Conservation (phyloP, 2,113 vertebrate species). For the Petrocephalus microphthalmus region DNA sequence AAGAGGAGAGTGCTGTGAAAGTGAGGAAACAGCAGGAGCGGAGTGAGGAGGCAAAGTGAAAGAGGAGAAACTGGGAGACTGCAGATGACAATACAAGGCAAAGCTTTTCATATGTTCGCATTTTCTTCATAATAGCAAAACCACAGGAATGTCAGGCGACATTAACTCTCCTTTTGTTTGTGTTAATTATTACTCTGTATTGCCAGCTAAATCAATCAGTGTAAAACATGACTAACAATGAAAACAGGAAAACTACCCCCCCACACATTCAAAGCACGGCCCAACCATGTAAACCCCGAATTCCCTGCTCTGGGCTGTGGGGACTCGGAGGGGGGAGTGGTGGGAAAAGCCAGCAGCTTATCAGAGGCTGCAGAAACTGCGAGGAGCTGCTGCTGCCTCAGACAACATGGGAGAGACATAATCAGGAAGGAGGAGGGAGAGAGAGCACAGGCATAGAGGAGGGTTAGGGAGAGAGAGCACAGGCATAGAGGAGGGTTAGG, state of each 20-base stretch:
- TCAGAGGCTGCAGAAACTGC: constrained; percentile 39
- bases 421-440: neutral
- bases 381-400: neutral
- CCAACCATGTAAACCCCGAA: neutral
- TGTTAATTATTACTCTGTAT: constrained; percentile 16
- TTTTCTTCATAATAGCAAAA: neutral
- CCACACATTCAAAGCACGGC: neutral
- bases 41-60: neutral
- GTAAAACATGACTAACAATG: constrained; percentile 10
- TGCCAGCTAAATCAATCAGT: constrained; percentile 7
- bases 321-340: neutral
- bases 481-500: neutral
- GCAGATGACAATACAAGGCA: neutral
- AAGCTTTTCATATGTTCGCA: neutral
- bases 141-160: neutral
- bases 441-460: neutral
- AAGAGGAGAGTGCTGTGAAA: neutral
- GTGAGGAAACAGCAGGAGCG: neutral
- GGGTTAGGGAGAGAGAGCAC: neutral
- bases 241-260: neutral
- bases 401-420: constrained; percentile 4
- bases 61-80: neutral
- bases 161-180: constrained; percentile 12
- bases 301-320: neutral
- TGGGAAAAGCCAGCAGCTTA: constrained; percentile 36